Conservation (phyloP, 1,140 invertebrate species). For the Megalonaias nervosa region DNA sequence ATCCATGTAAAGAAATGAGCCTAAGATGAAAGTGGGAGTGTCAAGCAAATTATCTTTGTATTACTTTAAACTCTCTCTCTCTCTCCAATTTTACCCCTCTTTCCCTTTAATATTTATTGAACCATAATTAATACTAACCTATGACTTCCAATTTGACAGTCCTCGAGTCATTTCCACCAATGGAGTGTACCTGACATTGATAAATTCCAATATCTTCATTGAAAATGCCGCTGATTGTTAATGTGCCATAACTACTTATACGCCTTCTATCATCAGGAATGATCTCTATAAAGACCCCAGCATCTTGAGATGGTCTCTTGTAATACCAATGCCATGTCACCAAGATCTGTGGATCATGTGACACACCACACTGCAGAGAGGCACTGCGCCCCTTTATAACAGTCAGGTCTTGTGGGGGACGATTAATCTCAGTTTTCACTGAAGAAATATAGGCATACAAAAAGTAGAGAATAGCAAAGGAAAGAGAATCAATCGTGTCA, state of each 20-base stretch:
- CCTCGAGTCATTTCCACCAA: constrained; percentile 93
- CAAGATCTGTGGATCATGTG: constrained; percentile 92
- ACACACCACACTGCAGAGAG: constrained; percentile 92
- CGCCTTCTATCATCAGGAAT: constrained; percentile 24
- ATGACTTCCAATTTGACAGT: constrained; percentile 75
- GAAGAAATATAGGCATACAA: constrained; percentile 43
- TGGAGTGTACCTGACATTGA: constrained; percentile 81
- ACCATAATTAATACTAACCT: constrained; percentile 48
- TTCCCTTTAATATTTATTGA: too few relatives aligned
- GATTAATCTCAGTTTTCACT: constrained; percentile 93
- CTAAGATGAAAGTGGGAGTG: too few relatives aligned
- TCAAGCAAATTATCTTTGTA: too few relatives aligned
- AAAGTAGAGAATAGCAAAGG: background rate
- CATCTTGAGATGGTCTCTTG: constrained; percentile 15
- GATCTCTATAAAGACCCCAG: constrained; percentile 13
- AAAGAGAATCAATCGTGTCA: background rate
- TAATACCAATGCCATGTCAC: constrained; percentile 90
- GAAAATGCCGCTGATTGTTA: constrained; percentile 71
- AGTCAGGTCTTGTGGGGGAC: constrained; percentile 90
- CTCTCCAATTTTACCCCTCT: too few relatives aligned
- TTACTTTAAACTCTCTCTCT: too few relatives aligned
- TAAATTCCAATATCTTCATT: constrained; percentile 74
- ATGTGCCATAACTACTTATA: constrained; percentile 70
- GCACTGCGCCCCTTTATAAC: constrained; percentile 89
- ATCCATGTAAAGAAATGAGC: too few relatives aligned